Evolutionary conservation across 1,140 invertebrate species (phyloP).

Genomic region (Lysiphlebus fabarum): DNA sequence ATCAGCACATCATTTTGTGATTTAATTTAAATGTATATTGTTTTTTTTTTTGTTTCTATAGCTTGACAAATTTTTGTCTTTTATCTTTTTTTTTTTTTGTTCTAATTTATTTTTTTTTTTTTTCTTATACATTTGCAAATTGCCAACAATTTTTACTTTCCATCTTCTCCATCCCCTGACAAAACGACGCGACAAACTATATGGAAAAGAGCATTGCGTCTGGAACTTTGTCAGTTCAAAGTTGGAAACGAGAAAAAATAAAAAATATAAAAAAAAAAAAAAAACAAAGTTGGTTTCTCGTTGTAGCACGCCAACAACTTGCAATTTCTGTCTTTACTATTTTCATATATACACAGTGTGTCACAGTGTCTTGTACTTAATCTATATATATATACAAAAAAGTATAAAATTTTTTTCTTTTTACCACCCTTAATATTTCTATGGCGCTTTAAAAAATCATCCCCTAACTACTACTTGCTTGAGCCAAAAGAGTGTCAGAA

Average conservation of each 20-base stretch:
- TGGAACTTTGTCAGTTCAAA: background rate
- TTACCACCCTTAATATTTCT: background rate
- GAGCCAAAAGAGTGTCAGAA: no score
- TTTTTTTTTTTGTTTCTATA: slow-evolving; percentile 3
- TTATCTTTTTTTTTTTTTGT: slow-evolving; percentile 7
- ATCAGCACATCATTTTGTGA: background rate
- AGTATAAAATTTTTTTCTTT: background rate
- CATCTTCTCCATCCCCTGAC: slow-evolving; percentile 14
- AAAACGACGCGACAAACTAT: background rate
- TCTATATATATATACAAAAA: no score
- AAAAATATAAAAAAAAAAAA: slow-evolving; percentile 4
- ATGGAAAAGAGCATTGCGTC: slow-evolving; percentile 2
- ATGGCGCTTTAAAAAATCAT: no score
- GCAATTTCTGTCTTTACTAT: background rate
- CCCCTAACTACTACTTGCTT: no score
- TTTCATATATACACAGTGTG: no score
- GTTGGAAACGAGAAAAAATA: background rate
- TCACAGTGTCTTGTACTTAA: no score
- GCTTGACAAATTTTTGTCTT: slow-evolving; percentile 6
- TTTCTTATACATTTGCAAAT: slow-evolving; percentile 14
- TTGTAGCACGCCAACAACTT: slow-evolving; percentile 10
- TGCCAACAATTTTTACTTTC: slow-evolving; percentile 18
- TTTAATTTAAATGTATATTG: background rate
- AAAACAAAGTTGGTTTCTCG: slow-evolving; percentile 13
- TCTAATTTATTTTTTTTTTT: slow-evolving; percentile 9